phyloP scores from a whole-genome alignment of 2,797 vertebrate species.

The Pseudopleuronectes americanus region DNA sequence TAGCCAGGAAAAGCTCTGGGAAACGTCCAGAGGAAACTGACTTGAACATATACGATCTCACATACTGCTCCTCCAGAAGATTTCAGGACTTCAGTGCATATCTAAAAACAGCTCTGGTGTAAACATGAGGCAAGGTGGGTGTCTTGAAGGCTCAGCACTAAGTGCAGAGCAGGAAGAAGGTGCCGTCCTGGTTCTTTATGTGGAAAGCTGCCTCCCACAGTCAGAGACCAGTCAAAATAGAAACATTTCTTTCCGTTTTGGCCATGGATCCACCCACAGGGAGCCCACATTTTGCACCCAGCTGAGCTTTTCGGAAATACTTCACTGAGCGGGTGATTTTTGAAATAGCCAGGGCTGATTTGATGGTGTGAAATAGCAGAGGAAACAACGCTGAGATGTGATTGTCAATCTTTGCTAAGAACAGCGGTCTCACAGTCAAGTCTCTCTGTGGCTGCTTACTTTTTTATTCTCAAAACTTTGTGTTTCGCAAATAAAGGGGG shows the following conservation, averaged over 20 bases:
- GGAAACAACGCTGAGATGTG: neutral
- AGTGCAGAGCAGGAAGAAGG: conserved; percentile 4
- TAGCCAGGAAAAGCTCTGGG: too few relatives aligned
- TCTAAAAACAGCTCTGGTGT: too few relatives aligned
- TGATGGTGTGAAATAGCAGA: neutral
- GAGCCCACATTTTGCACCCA: too few relatives aligned
- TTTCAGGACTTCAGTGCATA: too few relatives aligned
- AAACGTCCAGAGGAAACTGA: too few relatives aligned
- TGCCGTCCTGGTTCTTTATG: conserved; percentile 12
- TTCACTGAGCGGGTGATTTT: neutral
- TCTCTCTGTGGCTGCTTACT: neutral
- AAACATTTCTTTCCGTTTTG: conserved; percentile 1
- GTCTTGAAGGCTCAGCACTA: conserved; percentile 6
- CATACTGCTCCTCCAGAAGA: too few relatives aligned
- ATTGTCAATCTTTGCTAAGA: too few relatives aligned
- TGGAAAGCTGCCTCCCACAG: conserved; percentile 26
- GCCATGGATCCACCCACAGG: conserved; percentile 9
- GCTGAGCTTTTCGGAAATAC: too few relatives aligned
- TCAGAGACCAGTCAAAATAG: conserved; percentile 9
- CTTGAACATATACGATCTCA: too few relatives aligned
- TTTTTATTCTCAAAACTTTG: neutral
- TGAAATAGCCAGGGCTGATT: conserved; percentile 1
- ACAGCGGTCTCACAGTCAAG: neutral
- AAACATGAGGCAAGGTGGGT: conserved; percentile 11
- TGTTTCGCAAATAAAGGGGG: too few relatives aligned